Base-by-base conservation (phyloP, 2,113 vertebrate genomes). In the Rana temporaria region DNA sequence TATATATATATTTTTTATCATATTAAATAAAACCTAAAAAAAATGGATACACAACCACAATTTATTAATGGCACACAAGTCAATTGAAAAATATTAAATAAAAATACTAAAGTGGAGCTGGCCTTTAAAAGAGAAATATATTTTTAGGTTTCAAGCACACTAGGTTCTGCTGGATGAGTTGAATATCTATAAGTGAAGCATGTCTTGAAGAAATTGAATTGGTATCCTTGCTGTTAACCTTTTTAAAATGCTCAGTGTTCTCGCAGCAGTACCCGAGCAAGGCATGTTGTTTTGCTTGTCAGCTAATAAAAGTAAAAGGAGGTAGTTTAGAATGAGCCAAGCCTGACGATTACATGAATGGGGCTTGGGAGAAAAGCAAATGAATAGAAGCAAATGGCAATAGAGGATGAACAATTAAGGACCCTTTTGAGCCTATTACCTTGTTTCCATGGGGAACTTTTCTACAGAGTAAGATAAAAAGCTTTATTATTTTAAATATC, bases 391-490 rank as follows among this genome's bases (percentile, higher is more conserved):
- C 84, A 79, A 86, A 78, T 87, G 86, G 85, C 85, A 76, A 88
- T 83, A 84, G 86, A 87, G 67, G 78, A 71, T 32, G 82, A 86
- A 55, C 59, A 86, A 88, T 57, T 84, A 85, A 75, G 38, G 79
- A 67, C 69, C 84, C 89, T 84, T 57, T 84, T 56, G 69, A 84
- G 82, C 66, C 88, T 81, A 72, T 90, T 84, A 85, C 87, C 85
- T 87, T 72, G 88, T 92, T 92, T 90, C 90, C 89, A 92, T 90
- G 90, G 90, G 87, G 89, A 90, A 62, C 32, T 75, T 87, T 90
- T 88, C 89, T 55, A 63, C 24, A 81, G 38, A 81, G 67, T 53
- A 62, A 30, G 77, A 67, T 79, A 59, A 67, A 79, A 79, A 77
- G 74, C 74, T 77, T 64, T 77, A 77, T 77, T 77, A 77, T 63